Base-by-base conservation (phyloP, 2,113 vertebrate species). In the Lynx canadensis region DNA sequence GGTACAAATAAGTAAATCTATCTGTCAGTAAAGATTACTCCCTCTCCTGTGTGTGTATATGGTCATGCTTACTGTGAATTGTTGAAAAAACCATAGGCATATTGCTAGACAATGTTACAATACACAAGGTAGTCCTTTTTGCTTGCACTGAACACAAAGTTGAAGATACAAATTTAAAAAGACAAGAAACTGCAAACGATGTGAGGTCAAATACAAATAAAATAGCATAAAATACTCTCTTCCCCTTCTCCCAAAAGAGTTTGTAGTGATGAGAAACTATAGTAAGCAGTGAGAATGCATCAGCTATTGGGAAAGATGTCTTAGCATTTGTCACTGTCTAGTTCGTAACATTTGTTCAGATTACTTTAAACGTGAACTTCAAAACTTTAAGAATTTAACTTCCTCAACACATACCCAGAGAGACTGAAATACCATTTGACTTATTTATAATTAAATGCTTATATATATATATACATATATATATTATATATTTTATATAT, bases 361-460 rank as follows among this genome's bases (percentile, higher is more conserved):
- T 69, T 60, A 87, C 33, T 81, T 90, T 78, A 38, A 74, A 83
- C 45, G 29, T 33, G 23, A 84, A 90, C 71, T 50, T 94, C 25
- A 41, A 79, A 38, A 36, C 21, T 38, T 82, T 57, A 27, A 55
- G 52, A 41, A 65, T 12, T 27, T 57, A 29, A 9, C 27, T 57
- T 87, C 33, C 60, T 69, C 66, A 48, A 19, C 9, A 29, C 36
- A 21, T 68, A 83, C 4, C 31, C 13, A 41, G 5, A 48, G 71
- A 25, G 33, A 48, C 19, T 85, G 33, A 86, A 93, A 45, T n/a
- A 41, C 0, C 4, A 25, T 48, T 9, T 45, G 27, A 76, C 8
- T 7, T 52, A 92, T 12, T 52, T 13, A 33, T 23, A 60, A 74
- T 52, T 55, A 86, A 78, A 48, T 21, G 48, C 18, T 8, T 60